Base-by-base conservation (phyloP, 2,113 vertebrate genomes). In the Malurus elegans region DNA sequence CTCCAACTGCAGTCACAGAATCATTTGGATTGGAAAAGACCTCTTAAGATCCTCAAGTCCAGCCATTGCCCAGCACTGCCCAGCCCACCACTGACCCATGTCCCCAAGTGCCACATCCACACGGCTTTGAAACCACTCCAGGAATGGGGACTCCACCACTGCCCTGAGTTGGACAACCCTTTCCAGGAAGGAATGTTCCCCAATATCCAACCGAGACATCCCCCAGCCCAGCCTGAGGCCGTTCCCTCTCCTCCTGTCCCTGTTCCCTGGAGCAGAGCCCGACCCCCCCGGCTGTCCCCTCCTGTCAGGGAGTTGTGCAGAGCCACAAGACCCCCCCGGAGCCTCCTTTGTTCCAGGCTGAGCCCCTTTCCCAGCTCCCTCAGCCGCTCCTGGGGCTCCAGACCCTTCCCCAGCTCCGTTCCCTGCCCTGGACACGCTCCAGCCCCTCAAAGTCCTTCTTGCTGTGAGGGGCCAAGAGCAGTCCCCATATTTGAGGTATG, bases 401-500 rank as follows among this genome's bases (percentile, higher is more conserved):
- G 51, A 38, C 2, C 69, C 60, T 74, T 8, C 28, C 28, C 32
- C 51, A 81, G 51, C 36, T 66, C 51, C 2, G 0, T 40, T 60
- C 61, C 51, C 53, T 67, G 1, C n/a, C 24, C 53, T 74, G 45
- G 6, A 67, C 38, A 60, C 0, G 3, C 45, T 67, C 53, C 53
- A 53, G 45, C 16, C 69, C 60, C 38, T 82, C 40, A 0, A 0
- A 1, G 15, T 61, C 57, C 4, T 3, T 60, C 16, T 1, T 40
- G 20, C 6, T 1, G 3, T 56, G 25, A 66, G 72, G 9, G 34
- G 2, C 24, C 66, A 45, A 61, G 6, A 84, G 29, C 32, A 16
- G 36, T 16, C 11, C n/a, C 8, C 25, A 24, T 24, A 0, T 11
- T 6, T 0, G 0, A 54, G 16, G 18, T 56, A 11, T 2, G 10